Evolutionary conservation across 2,113 vertebrate species (phyloP).

Genomic region (Rafetus swinhoei): DNA sequence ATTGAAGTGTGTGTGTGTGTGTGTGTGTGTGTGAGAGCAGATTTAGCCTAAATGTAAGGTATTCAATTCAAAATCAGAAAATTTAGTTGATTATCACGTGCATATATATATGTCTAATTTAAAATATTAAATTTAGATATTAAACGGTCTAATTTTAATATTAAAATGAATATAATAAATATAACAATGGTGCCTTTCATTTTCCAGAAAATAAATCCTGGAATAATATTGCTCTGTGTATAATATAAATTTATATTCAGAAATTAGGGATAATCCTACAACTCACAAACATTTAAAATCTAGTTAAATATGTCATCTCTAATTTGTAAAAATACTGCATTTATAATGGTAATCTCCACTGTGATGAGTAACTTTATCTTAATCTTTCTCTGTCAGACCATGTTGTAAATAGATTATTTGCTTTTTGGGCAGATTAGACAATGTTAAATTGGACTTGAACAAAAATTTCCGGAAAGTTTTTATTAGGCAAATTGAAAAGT

Average conservation of each 20-base stretch:
- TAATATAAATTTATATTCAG: not conserved
- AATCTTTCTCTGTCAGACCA: not conserved
- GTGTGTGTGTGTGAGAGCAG: not conserved
- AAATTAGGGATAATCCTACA: not conserved
- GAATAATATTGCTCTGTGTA: not conserved
- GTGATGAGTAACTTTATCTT: not conserved
- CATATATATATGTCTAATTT: not conserved
- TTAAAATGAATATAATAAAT: not conserved
- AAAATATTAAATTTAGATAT: too few species aligned
- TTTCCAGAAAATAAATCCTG: not conserved
- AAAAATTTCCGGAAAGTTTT: not conserved
- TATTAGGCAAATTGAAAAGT: not conserved
- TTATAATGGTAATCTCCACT: not conserved
- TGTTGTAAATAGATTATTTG: not conserved
- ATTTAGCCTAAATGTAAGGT: not conserved
- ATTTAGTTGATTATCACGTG: not conserved
- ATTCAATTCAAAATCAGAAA: not conserved
- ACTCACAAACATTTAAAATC: not conserved
- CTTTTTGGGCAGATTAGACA: not conserved
- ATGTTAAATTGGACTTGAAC: not conserved
- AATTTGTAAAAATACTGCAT: not conserved
- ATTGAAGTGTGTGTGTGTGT: not conserved
- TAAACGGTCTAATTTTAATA: not conserved
- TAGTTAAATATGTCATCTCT: not conserved
- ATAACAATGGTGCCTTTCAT: not conserved